Evolutionary conservation across 2,888 invertebrate species (phyloP).

Genomic region (Rugalucina vietnamica): DNA sequence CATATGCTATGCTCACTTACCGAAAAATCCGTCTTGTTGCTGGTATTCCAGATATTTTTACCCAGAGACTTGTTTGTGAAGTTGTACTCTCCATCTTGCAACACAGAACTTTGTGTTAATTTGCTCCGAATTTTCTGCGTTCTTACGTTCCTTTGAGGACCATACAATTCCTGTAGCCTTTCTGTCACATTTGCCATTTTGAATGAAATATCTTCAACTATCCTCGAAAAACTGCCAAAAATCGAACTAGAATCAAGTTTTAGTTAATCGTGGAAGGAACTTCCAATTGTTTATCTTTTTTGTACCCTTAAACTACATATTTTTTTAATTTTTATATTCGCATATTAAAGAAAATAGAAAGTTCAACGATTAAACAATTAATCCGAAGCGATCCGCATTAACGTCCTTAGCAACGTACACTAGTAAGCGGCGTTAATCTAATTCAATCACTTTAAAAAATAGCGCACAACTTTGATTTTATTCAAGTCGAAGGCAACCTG

Average conservation of each 20-base stretch:
- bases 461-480: neutral
- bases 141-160: conserved; percentile 64
- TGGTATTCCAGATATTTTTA: conserved; percentile 70
- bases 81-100: conserved; percentile 79
- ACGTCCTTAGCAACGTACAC: conserved; percentile 57
- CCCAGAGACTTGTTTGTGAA: conserved; percentile 67
- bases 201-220: neutral
- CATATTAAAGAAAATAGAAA: conserved; percentile 1
- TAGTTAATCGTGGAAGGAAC: too few relatives aligned
- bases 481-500: neutral
- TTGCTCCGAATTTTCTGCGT: conserved; percentile 63
- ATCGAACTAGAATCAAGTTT: too few relatives aligned
- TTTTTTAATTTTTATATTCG: neutral
- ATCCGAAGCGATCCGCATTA: conserved; percentile 41
- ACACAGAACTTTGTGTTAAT: conserved; percentile 68
- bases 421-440: conserved; percentile 28
- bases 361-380: conserved; percentile 16
- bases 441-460: neutral
- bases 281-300: neutral
- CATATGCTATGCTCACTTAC: conserved; percentile 68
- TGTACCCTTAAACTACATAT: neutral
- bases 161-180: conserved; percentile 63
- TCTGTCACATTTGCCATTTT: conserved; percentile 43
- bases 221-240: too few relatives aligned
- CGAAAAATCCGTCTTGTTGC: conserved; percentile 70